Conservation (phyloP, 1,140 invertebrate species). For the Caenorhabditis tropicalis region DNA sequence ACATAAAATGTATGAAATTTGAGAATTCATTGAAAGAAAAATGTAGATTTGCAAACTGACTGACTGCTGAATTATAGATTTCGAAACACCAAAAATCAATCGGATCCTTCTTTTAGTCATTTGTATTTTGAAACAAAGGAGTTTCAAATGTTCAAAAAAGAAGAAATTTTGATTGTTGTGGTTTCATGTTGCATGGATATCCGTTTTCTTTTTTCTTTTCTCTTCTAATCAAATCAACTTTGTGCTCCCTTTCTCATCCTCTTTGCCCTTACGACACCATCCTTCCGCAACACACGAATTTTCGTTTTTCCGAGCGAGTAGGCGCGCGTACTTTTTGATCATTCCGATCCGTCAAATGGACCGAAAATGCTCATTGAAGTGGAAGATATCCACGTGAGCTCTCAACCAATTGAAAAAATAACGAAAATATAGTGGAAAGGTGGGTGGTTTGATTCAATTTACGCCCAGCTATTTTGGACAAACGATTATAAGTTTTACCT, state of each 20-base stretch:
- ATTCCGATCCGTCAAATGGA: constrained; percentile 32
- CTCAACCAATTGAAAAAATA: neutral
- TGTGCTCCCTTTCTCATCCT: neutral
- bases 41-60: neutral
- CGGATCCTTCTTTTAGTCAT: too few relatives aligned
- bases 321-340: constrained; percentile 38
- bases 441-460: neutral
- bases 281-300: constrained; percentile 1
- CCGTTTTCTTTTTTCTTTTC: neutral
- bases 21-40: too few relatives aligned
- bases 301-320: constrained; percentile 37
- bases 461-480: constrained; percentile 12
- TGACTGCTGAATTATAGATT: too few relatives aligned
- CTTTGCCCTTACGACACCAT: neutral
- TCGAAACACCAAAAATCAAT: too few relatives aligned
- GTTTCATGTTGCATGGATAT: constrained; percentile 11
- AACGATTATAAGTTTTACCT: neutral
- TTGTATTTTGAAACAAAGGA: too few relatives aligned
- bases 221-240: constrained; percentile 41
- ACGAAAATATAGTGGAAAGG: neutral
- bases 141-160: neutral
- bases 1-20: neutral
- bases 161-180: neutral
- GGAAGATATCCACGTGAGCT: constrained; percentile 14
- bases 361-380: constrained; percentile 5